phyloP scores from a whole-genome alignment of 1,140 invertebrate species.

The Hestina assimilis region DNA sequence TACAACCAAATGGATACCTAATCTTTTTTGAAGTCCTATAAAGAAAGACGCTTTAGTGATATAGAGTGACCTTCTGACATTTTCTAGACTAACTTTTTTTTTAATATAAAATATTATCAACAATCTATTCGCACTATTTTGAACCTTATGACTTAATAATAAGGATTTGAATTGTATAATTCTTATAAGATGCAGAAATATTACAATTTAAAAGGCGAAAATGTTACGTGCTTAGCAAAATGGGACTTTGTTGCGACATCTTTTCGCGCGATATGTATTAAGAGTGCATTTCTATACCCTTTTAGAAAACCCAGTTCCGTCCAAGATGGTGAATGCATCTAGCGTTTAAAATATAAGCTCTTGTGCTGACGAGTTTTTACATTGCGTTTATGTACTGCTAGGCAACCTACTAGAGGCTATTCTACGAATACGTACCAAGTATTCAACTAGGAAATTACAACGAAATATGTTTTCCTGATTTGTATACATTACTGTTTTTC shows the following conservation, averaged over 20 bases:
- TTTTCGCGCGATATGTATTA: constrained; percentile 3
- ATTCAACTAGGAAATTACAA: not conserved
- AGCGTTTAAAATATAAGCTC: constrained; percentile 55
- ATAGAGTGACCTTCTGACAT: too few relatives aligned
- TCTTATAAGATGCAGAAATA: not conserved
- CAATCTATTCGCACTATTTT: not conserved
- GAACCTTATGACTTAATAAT: not conserved
- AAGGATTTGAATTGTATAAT: not conserved
- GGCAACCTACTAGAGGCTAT: constrained; percentile 58
- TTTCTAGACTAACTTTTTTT: too few relatives aligned
- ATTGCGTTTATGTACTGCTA: constrained; percentile 42
- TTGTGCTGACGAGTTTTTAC: constrained; percentile 55
- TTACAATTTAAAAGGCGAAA: not conserved
- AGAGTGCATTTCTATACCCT: constrained; percentile 48
- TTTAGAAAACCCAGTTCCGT: constrained; percentile 49
- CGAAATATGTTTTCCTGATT: not conserved
- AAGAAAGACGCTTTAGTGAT: too few relatives aligned
- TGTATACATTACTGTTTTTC: constrained; percentile 17
- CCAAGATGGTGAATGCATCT: constrained; percentile 51
- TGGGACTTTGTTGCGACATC: not conserved
- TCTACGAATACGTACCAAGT: constrained; percentile 49
- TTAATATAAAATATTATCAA: not conserved
- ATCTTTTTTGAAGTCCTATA: too few relatives aligned
- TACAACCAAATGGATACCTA: too few relatives aligned
- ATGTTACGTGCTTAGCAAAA: not conserved